These are phyloP conservation scores for Lamproptera curius DNA, from an alignment of 2,888 invertebrate genomes.

Conservation along the genomic window DNA sequence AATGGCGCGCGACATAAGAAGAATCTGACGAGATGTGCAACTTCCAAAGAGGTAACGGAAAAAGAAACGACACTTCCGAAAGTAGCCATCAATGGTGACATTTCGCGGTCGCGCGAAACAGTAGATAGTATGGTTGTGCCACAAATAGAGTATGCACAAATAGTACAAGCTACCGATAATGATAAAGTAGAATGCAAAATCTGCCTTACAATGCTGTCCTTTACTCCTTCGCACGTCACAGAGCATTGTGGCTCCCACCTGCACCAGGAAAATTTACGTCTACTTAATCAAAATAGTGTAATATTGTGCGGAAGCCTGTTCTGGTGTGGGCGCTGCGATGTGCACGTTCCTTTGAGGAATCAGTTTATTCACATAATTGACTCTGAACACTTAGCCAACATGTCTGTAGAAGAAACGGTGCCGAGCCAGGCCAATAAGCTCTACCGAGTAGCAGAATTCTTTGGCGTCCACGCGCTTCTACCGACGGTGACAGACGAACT, in stretches of 20 bases:
- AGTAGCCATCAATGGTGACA: no score
- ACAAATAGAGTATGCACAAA: not conserved
- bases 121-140: no score
- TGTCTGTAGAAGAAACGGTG: no score
- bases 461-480: not conserved
- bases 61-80: no score
- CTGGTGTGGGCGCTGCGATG: not conserved
- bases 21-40: no score
- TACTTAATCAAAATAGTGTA: not conserved
- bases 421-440: no score
- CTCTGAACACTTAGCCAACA: not conserved
- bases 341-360: not conserved
- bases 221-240: not conserved
- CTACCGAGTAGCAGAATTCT: no score
- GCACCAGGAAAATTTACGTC: conserved; percentile 15
- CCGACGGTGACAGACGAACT: not conserved
- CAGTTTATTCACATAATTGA: not conserved
- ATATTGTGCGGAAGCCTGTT: not conserved
- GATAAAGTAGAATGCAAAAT: not conserved
- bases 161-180: not conserved
- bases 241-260: conserved; percentile 22
- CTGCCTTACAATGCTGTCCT: not conserved
- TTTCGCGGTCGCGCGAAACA: no score
- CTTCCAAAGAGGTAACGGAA: no score
- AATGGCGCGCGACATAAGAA: not conserved